phyloP scores from a whole-genome alignment of 2,797 vertebrate species.

The Pipistrellus pipistrellus region DNA sequence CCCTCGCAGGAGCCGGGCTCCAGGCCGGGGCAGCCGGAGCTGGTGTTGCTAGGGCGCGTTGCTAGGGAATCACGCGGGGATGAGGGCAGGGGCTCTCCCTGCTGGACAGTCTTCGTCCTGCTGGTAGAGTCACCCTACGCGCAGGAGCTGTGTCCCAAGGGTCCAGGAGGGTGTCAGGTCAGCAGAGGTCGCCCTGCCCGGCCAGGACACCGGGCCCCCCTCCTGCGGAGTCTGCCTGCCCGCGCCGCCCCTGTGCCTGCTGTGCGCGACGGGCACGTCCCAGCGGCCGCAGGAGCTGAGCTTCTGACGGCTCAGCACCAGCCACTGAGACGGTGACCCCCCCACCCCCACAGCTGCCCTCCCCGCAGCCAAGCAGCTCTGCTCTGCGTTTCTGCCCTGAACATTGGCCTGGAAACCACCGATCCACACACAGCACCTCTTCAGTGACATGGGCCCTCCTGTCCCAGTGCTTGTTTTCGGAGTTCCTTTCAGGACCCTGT shows the following conservation, averaged over 20 bases:
- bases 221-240: no score
- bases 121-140: no score
- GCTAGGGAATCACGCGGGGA: rapidly evolving
- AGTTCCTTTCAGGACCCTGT: background rate
- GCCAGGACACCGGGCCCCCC: no score
- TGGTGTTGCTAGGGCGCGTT: background rate
- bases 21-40: background rate
- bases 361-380: background rate
- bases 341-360: no score
- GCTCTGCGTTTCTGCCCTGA: background rate
- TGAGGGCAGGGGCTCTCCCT: background rate
- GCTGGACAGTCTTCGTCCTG: background rate
- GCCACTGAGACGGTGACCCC: background rate
- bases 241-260: no score
- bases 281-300: background rate
- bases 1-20: background rate
- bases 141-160: background rate
- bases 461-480: slow-evolving; percentile 2
- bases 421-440: no score
- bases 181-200: no score
- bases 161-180: background rate
- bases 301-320: no score
- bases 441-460: slow-evolving; percentile 36
- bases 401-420: background rate
- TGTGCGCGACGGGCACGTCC: no score